Evolutionary conservation across 2,888 invertebrate genomes (phyloP).

Genomic region (Acronicta psi): DNA sequence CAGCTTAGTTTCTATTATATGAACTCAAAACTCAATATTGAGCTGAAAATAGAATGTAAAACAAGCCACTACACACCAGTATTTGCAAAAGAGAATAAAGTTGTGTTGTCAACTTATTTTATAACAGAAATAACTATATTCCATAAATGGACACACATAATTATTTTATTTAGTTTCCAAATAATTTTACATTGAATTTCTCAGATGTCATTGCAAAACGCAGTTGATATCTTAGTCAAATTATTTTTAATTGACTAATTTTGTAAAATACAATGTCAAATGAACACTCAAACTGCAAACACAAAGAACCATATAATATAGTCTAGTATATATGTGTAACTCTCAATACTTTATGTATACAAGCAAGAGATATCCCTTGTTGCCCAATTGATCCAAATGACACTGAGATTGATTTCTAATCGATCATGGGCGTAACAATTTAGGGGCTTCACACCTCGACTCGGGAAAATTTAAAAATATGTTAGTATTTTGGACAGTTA

Average conservation of each 20-base stretch:
- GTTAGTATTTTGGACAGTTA: conserved; percentile 24
- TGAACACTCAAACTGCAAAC: conserved; percentile 2
- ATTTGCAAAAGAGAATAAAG: conserved; percentile 10
- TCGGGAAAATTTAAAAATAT: conserved; percentile 2
- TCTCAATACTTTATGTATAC: conserved; percentile 7
- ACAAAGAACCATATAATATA: too few species aligned
- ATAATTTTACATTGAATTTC: not conserved
- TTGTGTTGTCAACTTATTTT: conserved; percentile 13
- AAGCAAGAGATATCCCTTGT: conserved; percentile 9
- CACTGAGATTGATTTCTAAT: conserved; percentile 15
- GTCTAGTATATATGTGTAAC: conserved; percentile 14
- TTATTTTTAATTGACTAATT: conserved; percentile 7
- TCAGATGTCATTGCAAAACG: conserved; percentile 9
- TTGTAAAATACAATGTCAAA: conserved; percentile 18
- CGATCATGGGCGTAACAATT: conserved; percentile 27
- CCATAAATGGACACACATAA: not conserved
- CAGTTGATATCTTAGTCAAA: not conserved
- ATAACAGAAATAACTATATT: conserved; percentile 1
- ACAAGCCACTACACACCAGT: conserved; percentile 12
- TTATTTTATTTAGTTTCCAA: conserved; percentile 15
- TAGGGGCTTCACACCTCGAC: conserved; percentile 1
- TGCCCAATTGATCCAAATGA: conserved; percentile 12
- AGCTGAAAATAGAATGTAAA: conserved; percentile 11
- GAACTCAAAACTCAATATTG: conserved; percentile 8
- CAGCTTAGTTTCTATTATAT: conserved; percentile 1